These are phyloP conservation scores for Papilio helenus DNA, from an alignment of 1,140 invertebrate species.

Conservation along the genomic window DNA sequence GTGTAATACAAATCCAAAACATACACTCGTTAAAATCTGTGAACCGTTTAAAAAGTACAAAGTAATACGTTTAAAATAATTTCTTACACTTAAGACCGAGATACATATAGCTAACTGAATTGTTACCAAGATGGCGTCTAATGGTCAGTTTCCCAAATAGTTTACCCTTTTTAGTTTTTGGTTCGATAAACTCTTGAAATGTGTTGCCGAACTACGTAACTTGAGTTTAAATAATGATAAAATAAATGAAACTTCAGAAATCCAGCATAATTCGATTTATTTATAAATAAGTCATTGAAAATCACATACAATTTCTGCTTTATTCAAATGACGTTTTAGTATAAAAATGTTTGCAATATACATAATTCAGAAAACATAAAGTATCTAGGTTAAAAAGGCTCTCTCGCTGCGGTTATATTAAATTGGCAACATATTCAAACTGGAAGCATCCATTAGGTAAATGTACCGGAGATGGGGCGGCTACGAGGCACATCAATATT, in stretches of 20 bases:
- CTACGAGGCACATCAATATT: neutral
- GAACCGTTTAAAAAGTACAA: neutral
- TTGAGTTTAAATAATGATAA: too few species aligned
- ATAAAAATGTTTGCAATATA: neutral
- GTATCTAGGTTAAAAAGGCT: neutral
- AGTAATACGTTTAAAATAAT: neutral
- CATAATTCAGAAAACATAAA: neutral
- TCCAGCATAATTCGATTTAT: too few species aligned
- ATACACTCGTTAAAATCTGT: neutral
- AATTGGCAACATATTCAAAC: conserved; percentile 18
- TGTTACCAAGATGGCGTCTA: too few species aligned
- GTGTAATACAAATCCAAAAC: neutral
- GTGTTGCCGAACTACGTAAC: too few species aligned
- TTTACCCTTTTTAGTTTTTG: too few species aligned
- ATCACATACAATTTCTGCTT: neutral
- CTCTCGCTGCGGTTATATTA: neutral
- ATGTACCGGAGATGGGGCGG: neutral
- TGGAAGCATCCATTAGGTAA: conserved; percentile 8
- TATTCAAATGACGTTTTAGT: neutral
- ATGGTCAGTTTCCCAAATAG: too few species aligned
- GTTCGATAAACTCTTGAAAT: too few species aligned
- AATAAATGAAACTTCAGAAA: too few species aligned
- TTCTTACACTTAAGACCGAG: too few species aligned
- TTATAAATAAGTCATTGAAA: too few species aligned
- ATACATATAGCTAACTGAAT: too few species aligned